These are phyloP conservation scores for Neodiprion pinetum DNA, from an alignment of 1,140 invertebrate genomes.

Conservation along the genomic window DNA sequence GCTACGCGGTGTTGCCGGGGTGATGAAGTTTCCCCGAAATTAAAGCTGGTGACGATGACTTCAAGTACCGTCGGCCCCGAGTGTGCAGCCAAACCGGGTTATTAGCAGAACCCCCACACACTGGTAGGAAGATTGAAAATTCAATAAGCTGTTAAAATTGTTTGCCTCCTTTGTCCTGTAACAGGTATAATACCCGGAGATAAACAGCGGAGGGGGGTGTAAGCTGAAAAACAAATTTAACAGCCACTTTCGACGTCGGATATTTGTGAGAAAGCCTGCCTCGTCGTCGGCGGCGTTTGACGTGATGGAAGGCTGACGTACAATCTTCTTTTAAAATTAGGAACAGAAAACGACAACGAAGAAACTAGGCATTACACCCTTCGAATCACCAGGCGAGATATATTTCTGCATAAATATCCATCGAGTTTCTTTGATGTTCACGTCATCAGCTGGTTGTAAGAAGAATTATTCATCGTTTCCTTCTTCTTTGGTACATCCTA, in stretches of 20 bases:
- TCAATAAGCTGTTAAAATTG: background rate
- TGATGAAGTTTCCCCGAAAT: background rate
- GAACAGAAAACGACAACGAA: background rate
- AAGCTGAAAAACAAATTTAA: background rate
- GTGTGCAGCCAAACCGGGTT: background rate
- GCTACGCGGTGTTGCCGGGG: background rate
- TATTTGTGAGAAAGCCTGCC: background rate
- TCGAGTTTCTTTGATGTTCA: too few relatives aligned
- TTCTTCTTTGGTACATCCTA: too few relatives aligned
- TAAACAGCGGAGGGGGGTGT: background rate
- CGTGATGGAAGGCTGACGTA: background rate
- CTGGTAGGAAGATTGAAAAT: background rate
- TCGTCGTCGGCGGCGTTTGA: background rate
- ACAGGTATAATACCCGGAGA: too few relatives aligned
- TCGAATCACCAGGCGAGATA: too few relatives aligned
- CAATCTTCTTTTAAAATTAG: background rate
- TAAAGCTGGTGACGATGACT: conserved; percentile 1
- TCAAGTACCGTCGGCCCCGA: background rate
- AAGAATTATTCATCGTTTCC: too few relatives aligned
- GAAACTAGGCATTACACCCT: background rate
- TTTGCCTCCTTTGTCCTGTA: too few relatives aligned
- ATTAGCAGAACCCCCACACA: background rate
- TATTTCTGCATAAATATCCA: too few relatives aligned
- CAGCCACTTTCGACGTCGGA: background rate
- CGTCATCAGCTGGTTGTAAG: too few relatives aligned